Evolutionary conservation across 2,888 invertebrate genomes (phyloP), one percentile per base, ranked within the genome.

Genomic region (Cheilosia vulpina): DNA sequence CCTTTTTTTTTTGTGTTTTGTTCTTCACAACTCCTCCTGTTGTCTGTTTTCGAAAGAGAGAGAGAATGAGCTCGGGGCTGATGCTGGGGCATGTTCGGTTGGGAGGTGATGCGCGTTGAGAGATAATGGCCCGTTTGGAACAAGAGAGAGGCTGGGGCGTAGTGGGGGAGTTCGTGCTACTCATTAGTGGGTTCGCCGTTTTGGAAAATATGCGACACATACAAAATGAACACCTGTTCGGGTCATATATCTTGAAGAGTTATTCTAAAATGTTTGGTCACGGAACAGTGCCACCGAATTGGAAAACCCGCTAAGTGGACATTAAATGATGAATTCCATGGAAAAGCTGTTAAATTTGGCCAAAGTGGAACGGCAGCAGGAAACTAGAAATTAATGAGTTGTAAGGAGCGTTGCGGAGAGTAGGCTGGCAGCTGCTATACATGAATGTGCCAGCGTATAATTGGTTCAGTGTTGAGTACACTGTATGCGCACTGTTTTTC

Each of bases 241-340:
- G 89, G 92, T 90, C 91, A 90, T 92, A 92, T 91, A 91, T 91
- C 92, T 91, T 90, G 90, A 91, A 91, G 92, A 91, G 92, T 91
- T 91, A 91, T 91, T 91, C 91, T 91, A 90, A 91, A 91, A 90
- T 89, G 90, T 91, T 90, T 88, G 89, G 89, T 88, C 89, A 88
- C 87, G 87, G 87, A 41, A 17, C 21, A 24, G 71, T 45, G 65
- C 68, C 69, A 52, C 24, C 45, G 52, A 69, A 75, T 76, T 71
- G 80, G 60, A 69, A 76, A 76, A 80, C 53, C 72, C 76, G 62
- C 81, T 72, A 85, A 85, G 81, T 85, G 85, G 85, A 85, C 85
- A 81, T 76, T 81, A 72, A 81, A 76, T 85, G 81, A 85, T 81
- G 71, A 81, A 81, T 85, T 79, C 38, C 17, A n/a, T 63, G 15